These are phyloP conservation scores for Danaus chrysippus DNA, from an alignment of 2,888 invertebrate genomes.

Conservation along the genomic window DNA sequence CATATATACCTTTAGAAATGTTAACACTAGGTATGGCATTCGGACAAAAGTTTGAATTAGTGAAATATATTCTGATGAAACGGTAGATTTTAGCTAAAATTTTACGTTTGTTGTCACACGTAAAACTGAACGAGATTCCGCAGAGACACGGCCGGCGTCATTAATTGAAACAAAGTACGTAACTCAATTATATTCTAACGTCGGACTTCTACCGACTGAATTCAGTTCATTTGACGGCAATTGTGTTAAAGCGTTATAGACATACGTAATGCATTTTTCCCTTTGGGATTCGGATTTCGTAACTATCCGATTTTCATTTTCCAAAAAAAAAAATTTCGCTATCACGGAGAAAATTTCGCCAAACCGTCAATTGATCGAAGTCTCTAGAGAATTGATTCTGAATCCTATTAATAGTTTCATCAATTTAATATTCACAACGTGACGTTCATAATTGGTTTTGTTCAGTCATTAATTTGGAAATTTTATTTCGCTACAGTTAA, in stretches of 20 bases:
- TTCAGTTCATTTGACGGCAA: slow-evolving; percentile 37
- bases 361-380: too few relatives aligned
- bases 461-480: too few relatives aligned
- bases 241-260: slow-evolving; percentile 30
- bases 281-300: slow-evolving; percentile 12
- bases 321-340: not conserved
- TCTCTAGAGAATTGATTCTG: too few relatives aligned
- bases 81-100: slow-evolving; percentile 17
- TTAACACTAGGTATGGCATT: too few relatives aligned
- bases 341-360: not conserved
- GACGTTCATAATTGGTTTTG: too few relatives aligned
- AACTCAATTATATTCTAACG: slow-evolving; percentile 42
- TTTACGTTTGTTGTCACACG: slow-evolving; percentile 13
- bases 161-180: slow-evolving; percentile 45
- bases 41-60: not conserved
- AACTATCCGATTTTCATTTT: not conserved
- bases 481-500: too few relatives aligned
- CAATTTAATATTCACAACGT: too few relatives aligned
- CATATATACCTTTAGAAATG: too few relatives aligned
- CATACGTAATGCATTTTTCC: slow-evolving; percentile 21
- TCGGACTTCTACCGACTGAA: slow-evolving; percentile 35
- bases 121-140: slow-evolving; percentile 19
- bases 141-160: slow-evolving; percentile 33
- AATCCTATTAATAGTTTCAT: too few relatives aligned
- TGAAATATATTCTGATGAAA: slow-evolving; percentile 1